Evolutionary conservation across 2,113 vertebrate genomes (phyloP), one percentile per base, ranked within the genome.

Genomic region (Misgurnus mizolepis): DNA sequence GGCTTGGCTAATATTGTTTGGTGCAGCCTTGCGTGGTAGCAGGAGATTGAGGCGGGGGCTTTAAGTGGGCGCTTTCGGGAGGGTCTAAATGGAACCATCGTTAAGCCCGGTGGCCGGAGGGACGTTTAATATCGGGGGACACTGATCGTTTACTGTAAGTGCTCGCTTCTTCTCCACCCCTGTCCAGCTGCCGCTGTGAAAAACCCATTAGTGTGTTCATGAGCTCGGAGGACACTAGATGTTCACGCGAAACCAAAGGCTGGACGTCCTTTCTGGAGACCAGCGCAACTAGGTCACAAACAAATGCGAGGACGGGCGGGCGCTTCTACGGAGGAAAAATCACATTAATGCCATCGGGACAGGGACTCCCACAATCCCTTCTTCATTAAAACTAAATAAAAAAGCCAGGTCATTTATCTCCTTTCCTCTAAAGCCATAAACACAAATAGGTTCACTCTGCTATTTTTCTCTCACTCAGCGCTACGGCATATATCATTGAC

Each of bases 371-470:
- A 87, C 49, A 84, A 86, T 92, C 91, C 92, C 92, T 87, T 90
- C 90, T 93, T 93, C 91, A 92, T 93, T 93, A 93, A 93, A 93
- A 91, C 88, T 90, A 92, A 91, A 92, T 92, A 92, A 92, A 93
- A 90, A 90, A 79, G 67, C 89, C 86, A 85, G 91, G 91, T 91
- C 91, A 93, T 92, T 92, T 91, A 92, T 92, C 91, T 92, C 89
- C 79, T 90, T 92, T 83, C 88, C 86, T 82, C 83, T 85, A 89
- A 91, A 90, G 89, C 89, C 89, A 91, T 90, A 92, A 91, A 90
- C 92, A 93, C 89, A 92, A 91, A 92, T 86, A 90, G 88, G 88
- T 88, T 87, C 71, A 81, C 55, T 81, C 69, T 62, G 53, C 77
- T 78, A 70, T 70, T 80, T 82, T 79, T 81, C 82, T 83, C 76